Conservation (phyloP, 2,888 invertebrate species). For the Onchidella celtica region DNA sequence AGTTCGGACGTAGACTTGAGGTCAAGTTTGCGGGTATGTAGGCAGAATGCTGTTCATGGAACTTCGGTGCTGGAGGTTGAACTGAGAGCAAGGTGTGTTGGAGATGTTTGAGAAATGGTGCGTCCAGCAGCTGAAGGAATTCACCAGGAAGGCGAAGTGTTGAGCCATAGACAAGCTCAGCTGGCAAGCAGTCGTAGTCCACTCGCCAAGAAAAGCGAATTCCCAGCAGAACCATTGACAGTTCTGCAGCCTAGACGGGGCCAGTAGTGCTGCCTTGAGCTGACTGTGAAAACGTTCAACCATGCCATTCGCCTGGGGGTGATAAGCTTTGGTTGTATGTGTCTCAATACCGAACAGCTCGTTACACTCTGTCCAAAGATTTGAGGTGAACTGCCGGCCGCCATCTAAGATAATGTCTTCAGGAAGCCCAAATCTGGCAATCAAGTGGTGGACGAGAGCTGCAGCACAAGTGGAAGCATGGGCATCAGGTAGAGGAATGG, state of each 20-base stretch:
- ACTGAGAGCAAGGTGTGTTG: slow-evolving; percentile 35
- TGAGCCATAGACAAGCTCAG: slow-evolving; percentile 40
- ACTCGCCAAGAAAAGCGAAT: slow-evolving; percentile 33
- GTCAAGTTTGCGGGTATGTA: no score
- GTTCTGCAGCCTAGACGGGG: slow-evolving; percentile 27
- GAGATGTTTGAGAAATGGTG: slow-evolving; percentile 31
- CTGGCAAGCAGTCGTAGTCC: slow-evolving; percentile 39
- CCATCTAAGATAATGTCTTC: neutral
- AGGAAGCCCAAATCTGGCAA: neutral
- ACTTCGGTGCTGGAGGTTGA: slow-evolving; percentile 25
- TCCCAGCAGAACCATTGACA: slow-evolving; percentile 33
- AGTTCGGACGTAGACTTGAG: slow-evolving; percentile 31
- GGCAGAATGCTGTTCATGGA: slow-evolving; percentile 33
- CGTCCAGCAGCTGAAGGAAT: slow-evolving; percentile 27
- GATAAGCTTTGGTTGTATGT: no score
- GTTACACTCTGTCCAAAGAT: neutral
- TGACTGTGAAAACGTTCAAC: slow-evolving; percentile 42
- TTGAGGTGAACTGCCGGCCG: neutral
- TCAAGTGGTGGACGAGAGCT: neutral
- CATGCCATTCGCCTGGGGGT: slow-evolving; percentile 45
- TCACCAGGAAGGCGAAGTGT: slow-evolving; percentile 42
- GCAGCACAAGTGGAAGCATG: neutral
- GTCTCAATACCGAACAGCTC: neutral
- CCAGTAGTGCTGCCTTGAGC: no score
- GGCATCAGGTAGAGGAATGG: neutral